Percentiles rank a stretch among this genome's conserved stretches.
Conservation (phyloP, 2,797 vertebrate species). For the Etheostoma perlongum region DNA sequence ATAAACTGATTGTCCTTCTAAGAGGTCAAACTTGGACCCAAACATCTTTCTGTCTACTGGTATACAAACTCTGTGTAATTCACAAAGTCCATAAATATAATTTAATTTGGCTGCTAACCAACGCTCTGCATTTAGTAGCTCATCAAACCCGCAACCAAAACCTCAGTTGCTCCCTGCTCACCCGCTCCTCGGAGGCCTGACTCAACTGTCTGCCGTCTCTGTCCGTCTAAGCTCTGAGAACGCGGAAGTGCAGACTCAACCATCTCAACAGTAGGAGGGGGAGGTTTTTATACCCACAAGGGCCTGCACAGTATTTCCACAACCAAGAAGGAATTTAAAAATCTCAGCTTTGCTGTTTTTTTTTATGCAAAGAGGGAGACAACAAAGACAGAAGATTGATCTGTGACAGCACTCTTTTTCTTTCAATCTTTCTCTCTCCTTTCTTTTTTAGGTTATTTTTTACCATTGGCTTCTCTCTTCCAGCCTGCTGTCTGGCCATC, state of each 20-base stretch:
- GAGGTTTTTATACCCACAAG: slow-evolving; percentile 54
- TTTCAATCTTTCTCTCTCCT: slow-evolving; percentile 12
- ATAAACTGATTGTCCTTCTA: not conserved
- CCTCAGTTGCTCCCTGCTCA: slow-evolving; percentile 36
- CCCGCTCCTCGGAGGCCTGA: slow-evolving; percentile 63
- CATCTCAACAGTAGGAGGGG: slow-evolving; percentile 38
- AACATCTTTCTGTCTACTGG: not conserved
- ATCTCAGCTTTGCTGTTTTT: slow-evolving; percentile 63
- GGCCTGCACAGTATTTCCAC: slow-evolving; percentile 59
- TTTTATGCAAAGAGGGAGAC: slow-evolving; percentile 57
- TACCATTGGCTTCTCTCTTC: slow-evolving; percentile 21
- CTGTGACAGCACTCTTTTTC: slow-evolving; percentile 41
- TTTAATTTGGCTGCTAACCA: slow-evolving; percentile 35
- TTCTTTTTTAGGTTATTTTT: slow-evolving; percentile 12
- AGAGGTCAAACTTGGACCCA: not conserved
- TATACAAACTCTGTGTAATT: slow-evolving; percentile 1
- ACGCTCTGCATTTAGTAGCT: slow-evolving; percentile 5
- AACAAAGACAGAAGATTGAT: slow-evolving; percentile 60
- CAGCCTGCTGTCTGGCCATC: slow-evolving; percentile 50
- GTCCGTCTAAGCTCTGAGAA: slow-evolving; percentile 50
- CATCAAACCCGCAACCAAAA: slow-evolving; percentile 35
- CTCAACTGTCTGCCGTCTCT: slow-evolving; percentile 64
- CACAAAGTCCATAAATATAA: slow-evolving; percentile 16
- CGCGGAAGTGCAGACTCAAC: slow-evolving; percentile 69
- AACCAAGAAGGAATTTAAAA: slow-evolving; percentile 65